A percentile compares a stretch with the other conserved stretches of the same genome.
Evolutionary conservation across 64 coral and sea anemone species (phyloP).

Genomic region (Hydrozoanthus tunicans): DNA sequence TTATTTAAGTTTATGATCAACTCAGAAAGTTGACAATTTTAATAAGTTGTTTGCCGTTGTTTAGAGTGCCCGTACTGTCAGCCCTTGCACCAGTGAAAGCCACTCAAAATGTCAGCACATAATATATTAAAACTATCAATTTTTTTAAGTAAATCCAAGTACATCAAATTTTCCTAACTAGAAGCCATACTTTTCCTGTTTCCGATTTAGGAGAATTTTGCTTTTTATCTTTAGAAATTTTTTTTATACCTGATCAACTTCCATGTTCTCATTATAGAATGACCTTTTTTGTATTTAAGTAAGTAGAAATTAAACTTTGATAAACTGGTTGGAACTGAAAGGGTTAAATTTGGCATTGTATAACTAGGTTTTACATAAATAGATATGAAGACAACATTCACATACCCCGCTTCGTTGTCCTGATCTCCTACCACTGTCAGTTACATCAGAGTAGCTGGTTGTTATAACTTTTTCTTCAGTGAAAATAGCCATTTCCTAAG

Average conservation of each 20-base stretch:
- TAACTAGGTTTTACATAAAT: background rate
- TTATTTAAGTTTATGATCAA: background rate
- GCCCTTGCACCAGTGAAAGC: background rate
- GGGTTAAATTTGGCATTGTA: background rate
- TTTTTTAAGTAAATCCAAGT: no score
- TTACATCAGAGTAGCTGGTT: conserved; percentile 50
- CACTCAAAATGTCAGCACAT: no score
- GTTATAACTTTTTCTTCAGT: conserved; percentile 69
- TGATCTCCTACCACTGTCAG: conserved; percentile 57
- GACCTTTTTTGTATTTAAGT: no score
- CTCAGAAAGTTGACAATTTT: no score
- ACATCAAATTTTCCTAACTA: no score
- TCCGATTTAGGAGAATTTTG: no score
- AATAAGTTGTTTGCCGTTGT: background rate
- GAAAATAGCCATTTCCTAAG: conserved; percentile 62
- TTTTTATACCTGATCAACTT: no score
- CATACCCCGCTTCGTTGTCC: conserved; percentile 44
- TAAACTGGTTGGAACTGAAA: background rate
- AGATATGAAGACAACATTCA: background rate
- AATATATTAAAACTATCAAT: no score
- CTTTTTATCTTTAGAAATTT: no score
- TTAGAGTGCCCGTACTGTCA: background rate
- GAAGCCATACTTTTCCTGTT: no score
- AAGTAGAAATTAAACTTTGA: no score
- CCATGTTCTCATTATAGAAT: no score